phyloP scores from a whole-genome alignment of 1,140 invertebrate genomes.

The Zaprionus davidi region DNA sequence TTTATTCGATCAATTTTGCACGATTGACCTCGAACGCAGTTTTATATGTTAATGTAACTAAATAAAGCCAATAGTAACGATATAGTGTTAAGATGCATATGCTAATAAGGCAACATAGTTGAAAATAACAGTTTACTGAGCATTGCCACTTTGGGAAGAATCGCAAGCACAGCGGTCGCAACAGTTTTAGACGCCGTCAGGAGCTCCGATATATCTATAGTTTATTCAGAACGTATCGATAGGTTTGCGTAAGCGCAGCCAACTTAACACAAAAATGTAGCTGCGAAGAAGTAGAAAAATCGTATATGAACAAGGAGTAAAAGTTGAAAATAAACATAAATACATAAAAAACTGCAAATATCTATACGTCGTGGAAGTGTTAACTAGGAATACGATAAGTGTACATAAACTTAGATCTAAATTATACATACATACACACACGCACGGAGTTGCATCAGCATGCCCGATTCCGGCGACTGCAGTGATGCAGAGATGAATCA shows the following conservation, averaged over 20 bases:
- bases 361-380: constrained; percentile 6
- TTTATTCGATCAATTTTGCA: not conserved
- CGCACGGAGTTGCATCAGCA: constrained; percentile 73
- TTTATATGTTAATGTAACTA: not conserved
- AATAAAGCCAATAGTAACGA: not conserved
- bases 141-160: constrained; percentile 10
- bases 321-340: constrained; percentile 50
- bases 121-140: constrained; percentile 10
- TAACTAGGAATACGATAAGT: constrained; percentile 5
- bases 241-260: constrained; percentile 51
- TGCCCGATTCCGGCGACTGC: constrained; percentile 74
- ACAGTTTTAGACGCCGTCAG: constrained; percentile 41
- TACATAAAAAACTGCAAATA: constrained; percentile 20
- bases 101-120: not conserved
- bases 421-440: constrained; percentile 40
- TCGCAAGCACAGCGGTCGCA: constrained; percentile 12
- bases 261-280: constrained; percentile 52
- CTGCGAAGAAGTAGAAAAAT: constrained; percentile 53
- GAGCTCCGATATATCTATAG: constrained; percentile 30
- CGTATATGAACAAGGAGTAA: constrained; percentile 51
- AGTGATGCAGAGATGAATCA: constrained; percentile 62
- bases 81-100: not conserved
- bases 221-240: constrained; percentile 43
- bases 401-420: constrained; percentile 7
- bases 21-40: not conserved